A percentile compares a stretch with the other conserved stretches of the same genome.
Evolutionary conservation across 92 coral and sea anemone species (phyloP).

Genomic region (Phenganax marumi): DNA sequence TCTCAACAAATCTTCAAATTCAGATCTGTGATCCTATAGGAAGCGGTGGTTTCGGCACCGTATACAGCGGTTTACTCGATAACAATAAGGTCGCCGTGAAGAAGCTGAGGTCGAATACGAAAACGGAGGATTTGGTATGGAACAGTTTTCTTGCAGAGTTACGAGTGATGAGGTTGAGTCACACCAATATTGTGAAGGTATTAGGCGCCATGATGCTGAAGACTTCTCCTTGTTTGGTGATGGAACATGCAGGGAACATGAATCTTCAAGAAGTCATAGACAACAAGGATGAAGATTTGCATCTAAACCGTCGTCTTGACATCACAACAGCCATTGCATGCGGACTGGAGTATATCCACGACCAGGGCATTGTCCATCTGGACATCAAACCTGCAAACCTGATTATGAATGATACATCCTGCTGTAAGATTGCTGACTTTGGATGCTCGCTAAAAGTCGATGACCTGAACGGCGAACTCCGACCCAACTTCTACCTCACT

Average conservation of each 20-base stretch:
- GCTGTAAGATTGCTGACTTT: slow-evolving; percentile 87
- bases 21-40: slow-evolving; percentile 66
- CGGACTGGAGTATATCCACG: slow-evolving; percentile 74
- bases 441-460: slow-evolving; percentile 81
- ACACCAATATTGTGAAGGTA: slow-evolving; percentile 73
- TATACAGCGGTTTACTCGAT: slow-evolving; percentile 66
- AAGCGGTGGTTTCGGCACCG: slow-evolving; percentile 89
- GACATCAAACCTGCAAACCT: slow-evolving; percentile 94
- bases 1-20: slow-evolving; percentile 22
- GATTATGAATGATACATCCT: slow-evolving; percentile 64
- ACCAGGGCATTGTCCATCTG: slow-evolving; percentile 69
- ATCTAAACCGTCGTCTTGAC: slow-evolving; percentile 60
- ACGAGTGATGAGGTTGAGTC: slow-evolving; percentile 62
- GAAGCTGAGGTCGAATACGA: slow-evolving; percentile 66
- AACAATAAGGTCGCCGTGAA: slow-evolving; percentile 77
- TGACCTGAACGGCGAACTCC: slow-evolving; percentile 67
- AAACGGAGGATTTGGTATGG: slow-evolving; percentile 65
- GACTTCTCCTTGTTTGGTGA: slow-evolving; percentile 64
- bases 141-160: slow-evolving; percentile 80
- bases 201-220: slow-evolving; percentile 77
- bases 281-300: slow-evolving; percentile 62
- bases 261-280: slow-evolving; percentile 79
- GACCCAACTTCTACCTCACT: slow-evolving; percentile 71
- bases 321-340: slow-evolving; percentile 70
- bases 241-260: slow-evolving; percentile 85